These are phyloP conservation scores for Sylvicola cinctus DNA, from an alignment of 2,888 invertebrate genomes.

Conservation along the genomic window DNA sequence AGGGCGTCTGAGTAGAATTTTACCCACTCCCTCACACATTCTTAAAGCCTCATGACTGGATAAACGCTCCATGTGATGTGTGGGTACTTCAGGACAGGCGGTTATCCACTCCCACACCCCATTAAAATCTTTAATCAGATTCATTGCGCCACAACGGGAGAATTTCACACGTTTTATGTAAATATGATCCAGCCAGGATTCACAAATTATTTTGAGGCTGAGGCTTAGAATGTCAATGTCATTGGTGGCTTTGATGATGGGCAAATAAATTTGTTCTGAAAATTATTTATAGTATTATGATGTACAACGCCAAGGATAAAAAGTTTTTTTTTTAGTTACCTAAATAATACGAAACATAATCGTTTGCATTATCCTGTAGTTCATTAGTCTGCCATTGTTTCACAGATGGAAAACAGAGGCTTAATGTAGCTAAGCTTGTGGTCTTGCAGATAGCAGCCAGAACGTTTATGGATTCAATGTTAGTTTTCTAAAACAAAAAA, in stretches of 20 bases:
- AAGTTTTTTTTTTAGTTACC: background rate
- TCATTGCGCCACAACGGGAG: constrained; percentile 51
- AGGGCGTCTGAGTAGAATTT: constrained; percentile 54
- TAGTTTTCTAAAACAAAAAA: constrained; percentile 34
- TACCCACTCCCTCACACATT: constrained; percentile 70
- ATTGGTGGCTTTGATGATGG: constrained; percentile 55
- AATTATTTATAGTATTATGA: background rate
- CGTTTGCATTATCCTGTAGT: constrained; percentile 28
- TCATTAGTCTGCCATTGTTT: constrained; percentile 39
- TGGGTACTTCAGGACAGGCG: constrained; percentile 33
- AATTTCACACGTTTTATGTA: constrained; percentile 65
- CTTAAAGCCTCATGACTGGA: constrained; percentile 29
- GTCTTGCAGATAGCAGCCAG: constrained; percentile 56
- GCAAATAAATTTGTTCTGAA: constrained; percentile 51
- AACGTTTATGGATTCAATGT: constrained; percentile 46
- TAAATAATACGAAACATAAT: constrained; percentile 47
- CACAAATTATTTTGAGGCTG: constrained; percentile 62
- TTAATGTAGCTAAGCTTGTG: constrained; percentile 56
- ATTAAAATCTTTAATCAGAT: constrained; percentile 62
- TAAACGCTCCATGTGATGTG: constrained; percentile 25
- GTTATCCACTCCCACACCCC: constrained; percentile 57
- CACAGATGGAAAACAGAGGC: constrained; percentile 57
- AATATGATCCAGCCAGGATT: constrained; percentile 74
- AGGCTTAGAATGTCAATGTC: constrained; percentile 54
- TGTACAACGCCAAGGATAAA: background rate